These are phyloP conservation scores for Gymnoscopelus microlampas DNA, from an alignment of 2,797 vertebrate species.

Conservation along the genomic window DNA sequence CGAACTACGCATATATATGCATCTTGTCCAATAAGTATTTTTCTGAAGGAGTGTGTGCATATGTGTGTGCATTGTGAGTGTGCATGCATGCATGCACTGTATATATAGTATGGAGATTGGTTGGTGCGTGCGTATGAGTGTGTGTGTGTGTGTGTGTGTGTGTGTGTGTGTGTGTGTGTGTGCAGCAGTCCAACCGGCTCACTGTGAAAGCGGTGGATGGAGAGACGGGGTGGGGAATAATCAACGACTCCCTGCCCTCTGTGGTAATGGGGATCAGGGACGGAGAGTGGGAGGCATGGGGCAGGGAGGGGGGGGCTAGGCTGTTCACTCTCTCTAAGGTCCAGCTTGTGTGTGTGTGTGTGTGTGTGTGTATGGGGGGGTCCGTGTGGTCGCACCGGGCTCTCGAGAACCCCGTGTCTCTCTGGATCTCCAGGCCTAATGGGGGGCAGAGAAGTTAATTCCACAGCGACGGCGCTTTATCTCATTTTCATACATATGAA, in stretches of 20 bases:
- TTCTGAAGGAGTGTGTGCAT: no score
- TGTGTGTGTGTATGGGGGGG: constrained; percentile 15
- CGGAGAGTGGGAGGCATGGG: not conserved
- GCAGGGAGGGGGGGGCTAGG: constrained; percentile 14
- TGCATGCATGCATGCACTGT: no score
- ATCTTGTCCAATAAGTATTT: no score
- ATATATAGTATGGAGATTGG: not conserved
- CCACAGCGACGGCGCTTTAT: constrained; percentile 70
- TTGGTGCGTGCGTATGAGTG: not conserved
- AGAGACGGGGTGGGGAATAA: constrained; percentile 67
- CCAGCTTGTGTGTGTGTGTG: constrained; percentile 24
- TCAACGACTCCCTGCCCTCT: constrained; percentile 55
- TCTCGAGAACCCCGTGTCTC: constrained; percentile 52
- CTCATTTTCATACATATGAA: constrained; percentile 82
- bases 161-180: constrained; percentile 20
- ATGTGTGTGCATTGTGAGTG: no score
- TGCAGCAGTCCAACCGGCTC: constrained; percentile 39
- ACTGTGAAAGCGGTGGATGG: constrained; percentile 61
- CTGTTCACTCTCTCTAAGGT: constrained; percentile 39
- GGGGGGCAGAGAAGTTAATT: constrained; percentile 81
- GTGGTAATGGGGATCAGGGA: constrained; percentile 57
- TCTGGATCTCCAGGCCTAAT: constrained; percentile 70
- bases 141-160: constrained; percentile 19
- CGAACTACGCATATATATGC: no score
- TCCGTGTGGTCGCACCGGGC: constrained; percentile 22